Evolutionary conservation across 2,797 vertebrate genomes (phyloP).

Genomic region (Neoniphon sammara): DNA sequence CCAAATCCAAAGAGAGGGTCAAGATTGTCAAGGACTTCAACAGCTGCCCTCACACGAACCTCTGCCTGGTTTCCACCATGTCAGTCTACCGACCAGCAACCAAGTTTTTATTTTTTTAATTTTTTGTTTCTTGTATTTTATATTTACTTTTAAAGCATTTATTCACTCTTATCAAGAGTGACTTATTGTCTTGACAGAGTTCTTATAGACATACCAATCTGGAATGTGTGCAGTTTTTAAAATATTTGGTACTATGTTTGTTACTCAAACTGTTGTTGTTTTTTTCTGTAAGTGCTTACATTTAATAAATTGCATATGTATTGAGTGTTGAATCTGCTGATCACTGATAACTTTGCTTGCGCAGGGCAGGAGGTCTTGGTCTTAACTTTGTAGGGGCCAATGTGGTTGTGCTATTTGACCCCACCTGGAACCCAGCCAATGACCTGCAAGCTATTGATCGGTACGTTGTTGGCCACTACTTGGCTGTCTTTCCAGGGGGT

Average conservation of each 20-base stretch:
- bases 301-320: background rate
- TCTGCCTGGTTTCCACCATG: slow-evolving; percentile 97
- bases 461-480: slow-evolving; percentile 67
- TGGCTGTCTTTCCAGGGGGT: background rate
- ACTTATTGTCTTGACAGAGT: too few relatives aligned
- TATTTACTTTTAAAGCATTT: background rate
- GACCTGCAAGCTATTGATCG: slow-evolving; percentile 98
- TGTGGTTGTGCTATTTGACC: slow-evolving; percentile 95
- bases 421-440: slow-evolving; percentile 98
- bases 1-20: slow-evolving; percentile 92
- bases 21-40: slow-evolving; percentile 96
- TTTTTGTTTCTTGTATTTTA: background rate
- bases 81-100: slow-evolving; percentile 78
- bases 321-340: background rate
- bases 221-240: background rate
- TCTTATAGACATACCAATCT: too few relatives aligned
- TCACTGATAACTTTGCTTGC: slow-evolving; percentile 26
- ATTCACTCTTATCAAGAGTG: too few relatives aligned
- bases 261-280: too few relatives aligned
- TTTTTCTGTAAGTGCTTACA: background rate
- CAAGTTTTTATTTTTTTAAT: too few relatives aligned
- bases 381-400: slow-evolving; percentile 98
- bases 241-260: background rate
- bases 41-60: slow-evolving; percentile 86
- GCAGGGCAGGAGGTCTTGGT: slow-evolving; percentile 94